Percentiles rank a stretch among this genome's conserved stretches.
Conservation (phyloP, 2,113 vertebrate species). For the Baryphthengus martii region DNA sequence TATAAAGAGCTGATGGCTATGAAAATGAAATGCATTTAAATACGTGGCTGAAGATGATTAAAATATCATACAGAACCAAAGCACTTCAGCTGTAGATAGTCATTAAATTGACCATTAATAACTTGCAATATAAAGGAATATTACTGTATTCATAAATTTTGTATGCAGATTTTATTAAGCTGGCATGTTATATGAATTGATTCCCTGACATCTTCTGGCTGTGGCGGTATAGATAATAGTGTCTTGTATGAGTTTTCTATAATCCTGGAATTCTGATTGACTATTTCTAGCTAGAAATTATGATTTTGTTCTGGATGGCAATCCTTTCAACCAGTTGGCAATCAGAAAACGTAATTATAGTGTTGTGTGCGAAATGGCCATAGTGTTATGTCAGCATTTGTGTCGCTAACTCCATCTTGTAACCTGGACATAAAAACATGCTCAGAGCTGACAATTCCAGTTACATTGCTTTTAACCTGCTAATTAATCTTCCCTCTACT, state of each 20-base stretch:
- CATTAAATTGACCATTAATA: slow-evolving; percentile 88
- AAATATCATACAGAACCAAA: slow-evolving; percentile 77
- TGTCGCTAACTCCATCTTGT: not conserved
- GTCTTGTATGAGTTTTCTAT: slow-evolving; percentile 67
- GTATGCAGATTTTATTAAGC: slow-evolving; percentile 84
- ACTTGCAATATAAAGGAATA: slow-evolving; percentile 80
- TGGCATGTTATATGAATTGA: slow-evolving; percentile 79
- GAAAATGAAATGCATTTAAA: slow-evolving; percentile 75
- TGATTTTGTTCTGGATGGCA: slow-evolving; percentile 46
- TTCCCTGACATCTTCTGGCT: slow-evolving; percentile 76
- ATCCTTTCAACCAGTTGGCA: slow-evolving; percentile 28
- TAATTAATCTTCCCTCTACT: not conserved
- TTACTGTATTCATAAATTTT: slow-evolving; percentile 82
- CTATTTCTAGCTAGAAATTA: slow-evolving; percentile 61
- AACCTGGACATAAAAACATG: not conserved
- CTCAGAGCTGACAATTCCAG: not conserved
- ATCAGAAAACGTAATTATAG: slow-evolving; percentile 53
- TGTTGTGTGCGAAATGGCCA: slow-evolving; percentile 7
- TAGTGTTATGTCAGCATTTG: slow-evolving; percentile 48
- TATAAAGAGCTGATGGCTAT: slow-evolving; percentile 64
- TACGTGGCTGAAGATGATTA: slow-evolving; percentile 72
- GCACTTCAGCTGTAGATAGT: slow-evolving; percentile 78
- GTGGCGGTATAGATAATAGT: slow-evolving; percentile 76
- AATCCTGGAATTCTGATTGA: slow-evolving; percentile 70
- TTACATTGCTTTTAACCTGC: not conserved